Evolutionary conservation across 2,888 invertebrate species (phyloP), one percentile per base, ranked within the genome.

Genomic region (Temnothorax ravouxi): DNA sequence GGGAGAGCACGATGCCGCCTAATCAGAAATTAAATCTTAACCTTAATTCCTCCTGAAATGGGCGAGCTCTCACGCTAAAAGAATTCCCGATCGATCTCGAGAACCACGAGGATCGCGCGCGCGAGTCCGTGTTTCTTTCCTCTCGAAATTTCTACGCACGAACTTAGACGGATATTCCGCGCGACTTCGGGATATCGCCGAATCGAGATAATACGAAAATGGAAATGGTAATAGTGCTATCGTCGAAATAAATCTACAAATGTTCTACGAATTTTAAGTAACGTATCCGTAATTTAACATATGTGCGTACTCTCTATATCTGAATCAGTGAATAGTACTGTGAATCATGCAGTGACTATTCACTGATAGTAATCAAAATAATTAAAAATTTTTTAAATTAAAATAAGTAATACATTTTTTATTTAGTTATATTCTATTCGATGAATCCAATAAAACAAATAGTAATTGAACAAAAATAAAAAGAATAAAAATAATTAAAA

Each of bases 11-110:
- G 90, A 89, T 89, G 89, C 90, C 89, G 91, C 91, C 93, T 93
- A 94, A 94, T 94, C 94, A 94, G 93, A 94, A 94, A 94, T 94
- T 94, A 94, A 94, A 94, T 94, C 94, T 94, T 93, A 92, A 92
- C 93, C 93, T 93, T 93, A 93, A 93, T 94, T 93, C 90, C 88
- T 88, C 59, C 67, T 69, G 87, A 86, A 87, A 84, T 83, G 86
- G 80, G 84, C 83, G 67, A 82, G 86, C 83, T 77, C 83, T 77
- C 77, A 54, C 84, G 87, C 84, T 84, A 86, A 83, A 86, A 84
- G 86, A 85, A 88, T 87, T 84, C 84, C 67, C 86, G 89, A 85
- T 87, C 87, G 86, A 89, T 89, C 83, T 66, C 81, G 54, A 56
- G 85, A 71, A 66, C 66, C 72, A 66, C 61, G 56, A 29, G 71